These are phyloP conservation scores for Syrphus vitripennis DNA, from an alignment of 2,888 invertebrate genomes.

Conservation along the genomic window DNA sequence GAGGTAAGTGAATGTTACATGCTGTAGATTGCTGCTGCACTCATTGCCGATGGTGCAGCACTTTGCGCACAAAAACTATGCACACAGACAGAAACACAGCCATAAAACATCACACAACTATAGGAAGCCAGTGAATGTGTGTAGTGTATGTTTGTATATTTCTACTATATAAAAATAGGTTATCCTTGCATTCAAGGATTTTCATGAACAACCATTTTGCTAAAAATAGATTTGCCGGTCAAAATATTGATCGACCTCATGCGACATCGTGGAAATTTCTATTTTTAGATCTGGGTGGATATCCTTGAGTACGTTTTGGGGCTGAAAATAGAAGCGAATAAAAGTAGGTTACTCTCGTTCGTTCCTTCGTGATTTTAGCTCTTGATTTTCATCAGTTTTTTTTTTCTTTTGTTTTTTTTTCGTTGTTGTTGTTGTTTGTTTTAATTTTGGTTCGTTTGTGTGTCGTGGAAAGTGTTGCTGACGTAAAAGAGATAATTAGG, in stretches of 20 bases:
- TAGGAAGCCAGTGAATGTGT: not conserved
- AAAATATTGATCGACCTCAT: constrained; percentile 73
- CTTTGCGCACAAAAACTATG: constrained; percentile 44
- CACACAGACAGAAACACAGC: constrained; percentile 8
- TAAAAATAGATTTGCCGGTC: constrained; percentile 73
- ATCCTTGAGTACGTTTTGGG: constrained; percentile 57
- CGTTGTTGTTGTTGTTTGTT: constrained; percentile 19
- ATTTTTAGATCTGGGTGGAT: constrained; percentile 69
- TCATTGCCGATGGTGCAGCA: constrained; percentile 31
- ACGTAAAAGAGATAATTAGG: constrained; percentile 32
- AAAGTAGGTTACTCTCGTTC: constrained; percentile 70
- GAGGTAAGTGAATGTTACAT: constrained; percentile 63
- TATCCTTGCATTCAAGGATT: constrained; percentile 69
- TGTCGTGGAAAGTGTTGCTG: constrained; percentile 57
- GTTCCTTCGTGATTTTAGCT: constrained; percentile 53
- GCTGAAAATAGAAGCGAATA: constrained; percentile 33
- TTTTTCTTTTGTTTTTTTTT: not conserved
- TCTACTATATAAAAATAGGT: constrained; percentile 30
- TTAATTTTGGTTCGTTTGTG: constrained; percentile 29
- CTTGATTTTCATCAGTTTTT: constrained; percentile 38
- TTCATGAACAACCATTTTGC: constrained; percentile 70
- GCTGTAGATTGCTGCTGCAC: constrained; percentile 45
- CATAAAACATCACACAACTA: not conserved
- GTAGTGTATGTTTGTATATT: constrained; percentile 1
- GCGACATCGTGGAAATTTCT: constrained; percentile 72